A percentile compares a stretch with the other conserved stretches of the same genome.
Evolutionary conservation across 2,888 invertebrate species (phyloP).

Genomic region (Steromphala cineraria): DNA sequence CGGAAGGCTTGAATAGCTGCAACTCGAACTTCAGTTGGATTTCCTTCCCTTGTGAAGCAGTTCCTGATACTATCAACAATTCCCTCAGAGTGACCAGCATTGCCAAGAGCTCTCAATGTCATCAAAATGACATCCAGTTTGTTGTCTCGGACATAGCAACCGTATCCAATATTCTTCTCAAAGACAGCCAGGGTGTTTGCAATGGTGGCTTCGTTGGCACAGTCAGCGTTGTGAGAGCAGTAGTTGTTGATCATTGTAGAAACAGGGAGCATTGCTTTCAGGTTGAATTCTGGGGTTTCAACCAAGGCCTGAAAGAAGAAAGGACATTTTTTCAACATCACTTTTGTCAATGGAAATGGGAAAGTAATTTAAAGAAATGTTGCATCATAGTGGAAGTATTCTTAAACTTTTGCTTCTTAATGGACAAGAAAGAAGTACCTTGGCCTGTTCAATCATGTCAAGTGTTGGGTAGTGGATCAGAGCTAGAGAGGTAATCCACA

Average conservation of each 20-base stretch:
- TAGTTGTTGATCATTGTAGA: slow-evolving; percentile 84
- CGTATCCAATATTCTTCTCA: slow-evolving; percentile 48
- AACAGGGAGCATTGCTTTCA: slow-evolving; percentile 82
- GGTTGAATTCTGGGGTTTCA: slow-evolving; percentile 71
- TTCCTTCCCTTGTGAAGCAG: slow-evolving; percentile 76
- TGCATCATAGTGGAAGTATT: too few relatives aligned
- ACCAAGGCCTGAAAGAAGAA: slow-evolving; percentile 67
- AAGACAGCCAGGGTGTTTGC: slow-evolving; percentile 67
- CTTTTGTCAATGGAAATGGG: neutral
- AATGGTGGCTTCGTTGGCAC: slow-evolving; percentile 70
- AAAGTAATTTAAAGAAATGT: too few relatives aligned
- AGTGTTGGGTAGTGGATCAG: slow-evolving; percentile 80
- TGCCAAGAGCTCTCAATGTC: slow-evolving; percentile 88
- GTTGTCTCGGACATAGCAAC: slow-evolving; percentile 48
- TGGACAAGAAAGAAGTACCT: slow-evolving; percentile 60
- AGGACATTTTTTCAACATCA: neutral
- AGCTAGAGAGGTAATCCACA: slow-evolving; percentile 91
- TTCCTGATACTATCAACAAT: slow-evolving; percentile 51
- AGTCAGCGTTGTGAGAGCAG: slow-evolving; percentile 76
- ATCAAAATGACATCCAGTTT: slow-evolving; percentile 53
- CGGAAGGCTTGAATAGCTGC: slow-evolving; percentile 87
- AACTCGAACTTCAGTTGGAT: slow-evolving; percentile 84
- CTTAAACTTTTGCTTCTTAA: too few relatives aligned
- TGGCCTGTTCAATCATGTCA: slow-evolving; percentile 75
- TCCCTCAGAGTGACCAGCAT: slow-evolving; percentile 83